Evolutionary conservation across 2,113 vertebrate species (phyloP).

Genomic region (Pelvicachromis taeniatus): DNA sequence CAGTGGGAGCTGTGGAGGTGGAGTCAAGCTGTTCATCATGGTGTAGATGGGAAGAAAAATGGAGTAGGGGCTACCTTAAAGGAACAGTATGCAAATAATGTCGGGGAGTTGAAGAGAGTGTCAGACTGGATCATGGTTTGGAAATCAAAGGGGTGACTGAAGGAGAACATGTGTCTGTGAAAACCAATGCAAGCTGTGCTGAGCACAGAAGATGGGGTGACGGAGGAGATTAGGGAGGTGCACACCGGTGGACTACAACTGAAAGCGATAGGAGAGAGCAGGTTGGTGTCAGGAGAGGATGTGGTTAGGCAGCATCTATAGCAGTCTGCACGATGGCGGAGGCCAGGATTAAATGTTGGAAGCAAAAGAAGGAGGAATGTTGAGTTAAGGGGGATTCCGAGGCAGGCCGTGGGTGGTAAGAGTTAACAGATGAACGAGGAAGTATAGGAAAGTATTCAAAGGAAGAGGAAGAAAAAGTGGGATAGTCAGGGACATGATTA

Average conservation of each 20-base stretch:
- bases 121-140: background rate
- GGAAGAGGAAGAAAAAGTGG: background rate
- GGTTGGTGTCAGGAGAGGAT: background rate
- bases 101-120: accelerated
- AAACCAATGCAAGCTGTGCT: background rate
- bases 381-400: background rate
- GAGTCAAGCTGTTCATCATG: background rate
- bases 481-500: background rate
- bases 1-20: background rate
- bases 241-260: background rate
- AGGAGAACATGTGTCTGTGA: background rate
- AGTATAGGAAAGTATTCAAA: accelerated
- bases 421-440: background rate
- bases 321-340: background rate
- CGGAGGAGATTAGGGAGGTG: background rate
- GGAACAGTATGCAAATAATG: background rate
- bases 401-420: accelerated
- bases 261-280: background rate
- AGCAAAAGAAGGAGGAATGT: background rate
- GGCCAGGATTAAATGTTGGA: background rate
- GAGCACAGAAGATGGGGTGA: no score
- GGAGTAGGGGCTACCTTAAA: background rate
- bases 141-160: no score
- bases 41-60: background rate
- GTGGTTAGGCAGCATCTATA: accelerated